phyloP scores from a whole-genome alignment of 2,797 vertebrate species.

The Zenarchopterus dispar region DNA sequence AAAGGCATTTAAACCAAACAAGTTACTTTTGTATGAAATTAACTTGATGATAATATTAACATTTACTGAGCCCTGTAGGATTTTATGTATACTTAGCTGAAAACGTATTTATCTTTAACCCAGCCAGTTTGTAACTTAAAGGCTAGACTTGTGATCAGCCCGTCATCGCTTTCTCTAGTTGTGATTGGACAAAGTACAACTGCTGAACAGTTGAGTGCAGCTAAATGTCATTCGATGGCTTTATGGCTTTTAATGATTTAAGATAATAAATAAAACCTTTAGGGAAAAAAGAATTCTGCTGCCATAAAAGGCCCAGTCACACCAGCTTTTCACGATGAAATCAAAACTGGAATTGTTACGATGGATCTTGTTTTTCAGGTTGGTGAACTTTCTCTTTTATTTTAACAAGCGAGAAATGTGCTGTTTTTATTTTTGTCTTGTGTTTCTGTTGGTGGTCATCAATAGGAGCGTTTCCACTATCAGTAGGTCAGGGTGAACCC shows the following conservation, averaged over 20 bases:
- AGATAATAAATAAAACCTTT: constrained; percentile 8
- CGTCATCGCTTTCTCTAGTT: constrained; percentile 36
- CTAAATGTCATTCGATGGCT: constrained; percentile 13
- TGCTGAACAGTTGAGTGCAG: constrained; percentile 24
- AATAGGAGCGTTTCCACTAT: no score
- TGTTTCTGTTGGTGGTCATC: no score
- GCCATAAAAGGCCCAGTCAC: constrained; percentile 56
- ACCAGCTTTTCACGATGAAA: constrained; percentile 26
- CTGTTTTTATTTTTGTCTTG: no score
- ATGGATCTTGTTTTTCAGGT: not conserved
- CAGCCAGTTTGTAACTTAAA: constrained; percentile 30
- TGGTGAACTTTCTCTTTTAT: no score
- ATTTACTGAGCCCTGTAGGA: constrained; percentile 68
- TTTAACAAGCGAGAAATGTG: no score
- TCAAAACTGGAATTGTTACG: no score
- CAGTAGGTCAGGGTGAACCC: no score
- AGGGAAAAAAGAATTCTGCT: constrained; percentile 24
- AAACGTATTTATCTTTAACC: constrained; percentile 58
- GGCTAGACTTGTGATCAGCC: constrained; percentile 41
- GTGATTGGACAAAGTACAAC: constrained; percentile 48
- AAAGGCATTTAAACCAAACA: constrained; percentile 68
- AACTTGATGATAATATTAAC: constrained; percentile 54
- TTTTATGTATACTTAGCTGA: constrained; percentile 63
- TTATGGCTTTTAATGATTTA: constrained; percentile 22
- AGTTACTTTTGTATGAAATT: constrained; percentile 70